Evolutionary conservation across 1,140 invertebrate species (phyloP).

Genomic region (Cecropterus lyciades): DNA sequence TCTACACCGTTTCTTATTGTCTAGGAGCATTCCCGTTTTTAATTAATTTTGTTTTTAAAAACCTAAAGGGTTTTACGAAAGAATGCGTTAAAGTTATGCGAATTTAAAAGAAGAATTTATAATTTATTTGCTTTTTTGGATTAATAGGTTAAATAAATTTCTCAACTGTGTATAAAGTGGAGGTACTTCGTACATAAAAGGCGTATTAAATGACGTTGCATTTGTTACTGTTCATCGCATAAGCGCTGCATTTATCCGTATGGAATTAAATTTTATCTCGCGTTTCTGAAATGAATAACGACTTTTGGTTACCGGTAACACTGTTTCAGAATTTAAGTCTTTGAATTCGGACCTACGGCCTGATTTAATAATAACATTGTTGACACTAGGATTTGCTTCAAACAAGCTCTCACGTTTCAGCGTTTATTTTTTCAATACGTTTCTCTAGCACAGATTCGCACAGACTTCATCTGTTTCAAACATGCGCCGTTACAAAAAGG

Average conservation of each 20-base stretch:
- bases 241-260: slow-evolving; percentile 36
- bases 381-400: slow-evolving; percentile 37
- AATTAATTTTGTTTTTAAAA: slow-evolving; percentile 10
- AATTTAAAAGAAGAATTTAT: neutral
- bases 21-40: neutral
- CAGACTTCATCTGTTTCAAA: slow-evolving; percentile 14
- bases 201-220: slow-evolving; percentile 34
- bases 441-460: slow-evolving; percentile 15
- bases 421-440: slow-evolving; percentile 12
- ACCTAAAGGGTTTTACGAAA: neutral
- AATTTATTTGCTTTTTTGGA: slow-evolving; percentile 9
- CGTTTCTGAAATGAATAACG: slow-evolving; percentile 42
- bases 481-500: slow-evolving; percentile 27
- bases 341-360: slow-evolving; percentile 48
- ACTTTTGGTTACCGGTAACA: slow-evolving; percentile 42
- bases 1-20: slow-evolving; percentile 27
- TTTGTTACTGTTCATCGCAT: slow-evolving; percentile 39
- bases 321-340: slow-evolving; percentile 49
- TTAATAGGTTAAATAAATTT: slow-evolving; percentile 15
- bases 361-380: slow-evolving; percentile 49
- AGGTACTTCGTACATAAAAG: slow-evolving; percentile 30
- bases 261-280: slow-evolving; percentile 42
- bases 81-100: neutral
- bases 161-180: slow-evolving; percentile 22
- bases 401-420: slow-evolving; percentile 23